phyloP scores from a whole-genome alignment of 2,888 invertebrate species.

The Ophioninae sp. region DNA sequence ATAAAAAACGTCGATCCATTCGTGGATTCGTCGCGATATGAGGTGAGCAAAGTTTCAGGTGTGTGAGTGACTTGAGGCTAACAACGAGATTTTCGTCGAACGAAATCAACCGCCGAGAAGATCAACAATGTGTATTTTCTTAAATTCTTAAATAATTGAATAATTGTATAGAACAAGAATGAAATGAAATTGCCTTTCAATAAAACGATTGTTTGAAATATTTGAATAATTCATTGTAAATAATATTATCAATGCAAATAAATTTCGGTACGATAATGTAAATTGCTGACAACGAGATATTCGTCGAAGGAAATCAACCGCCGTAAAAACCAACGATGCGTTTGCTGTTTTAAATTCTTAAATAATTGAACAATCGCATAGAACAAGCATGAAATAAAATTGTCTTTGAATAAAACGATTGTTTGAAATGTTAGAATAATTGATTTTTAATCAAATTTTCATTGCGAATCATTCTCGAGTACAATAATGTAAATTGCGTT shows the following conservation, averaged over 20 bases:
- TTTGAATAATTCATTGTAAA: neutral
- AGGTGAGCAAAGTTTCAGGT: constrained; percentile 81
- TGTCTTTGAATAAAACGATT: too few species aligned
- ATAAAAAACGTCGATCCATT: constrained; percentile 53
- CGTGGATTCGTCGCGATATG: constrained; percentile 62
- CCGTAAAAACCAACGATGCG: neutral
- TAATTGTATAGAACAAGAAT: too few species aligned
- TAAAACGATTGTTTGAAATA: neutral
- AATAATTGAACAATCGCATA: too few species aligned
- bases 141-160: too few species aligned
- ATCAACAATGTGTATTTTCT: too few species aligned
- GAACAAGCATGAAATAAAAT: too few species aligned
- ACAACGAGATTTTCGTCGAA: constrained; percentile 39
- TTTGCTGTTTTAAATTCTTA: too few species aligned
- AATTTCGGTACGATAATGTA: neutral
- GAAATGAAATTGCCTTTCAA: too few species aligned
- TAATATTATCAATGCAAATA: too few species aligned
- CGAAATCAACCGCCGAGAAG: neutral
- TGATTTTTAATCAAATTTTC: neutral
- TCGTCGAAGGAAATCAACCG: neutral
- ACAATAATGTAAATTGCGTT: neutral
- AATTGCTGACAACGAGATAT: constrained; percentile 37
- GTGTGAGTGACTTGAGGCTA: constrained; percentile 78
- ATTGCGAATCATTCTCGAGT: too few species aligned
- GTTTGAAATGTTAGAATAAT: neutral